Conservation (phyloP, 2,888 invertebrate genomes). For the Dynastes maya region DNA sequence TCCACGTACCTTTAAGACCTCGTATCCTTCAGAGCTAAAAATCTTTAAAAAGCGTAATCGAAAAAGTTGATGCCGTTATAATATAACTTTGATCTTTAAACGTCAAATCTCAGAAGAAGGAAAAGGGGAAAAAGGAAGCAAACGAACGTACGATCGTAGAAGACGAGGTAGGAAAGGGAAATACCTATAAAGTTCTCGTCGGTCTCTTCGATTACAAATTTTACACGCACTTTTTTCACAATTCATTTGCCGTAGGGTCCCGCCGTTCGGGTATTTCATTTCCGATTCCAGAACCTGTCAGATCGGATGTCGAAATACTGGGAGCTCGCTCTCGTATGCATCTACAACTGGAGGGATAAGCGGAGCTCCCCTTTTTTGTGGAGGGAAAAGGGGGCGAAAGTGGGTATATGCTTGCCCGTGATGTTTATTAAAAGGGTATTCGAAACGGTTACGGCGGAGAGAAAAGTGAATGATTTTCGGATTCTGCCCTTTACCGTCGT, state of each 20-base stretch:
- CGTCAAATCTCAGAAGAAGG: slow-evolving; percentile 2
- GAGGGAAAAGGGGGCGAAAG: background rate
- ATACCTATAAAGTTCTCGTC: slow-evolving; percentile 30
- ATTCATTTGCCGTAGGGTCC: slow-evolving; percentile 37
- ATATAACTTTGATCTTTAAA: slow-evolving; percentile 26
- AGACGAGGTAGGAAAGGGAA: slow-evolving; percentile 13
- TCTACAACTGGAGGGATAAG: background rate
- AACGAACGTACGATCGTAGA: slow-evolving; percentile 4
- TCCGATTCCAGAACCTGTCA: slow-evolving; percentile 46
- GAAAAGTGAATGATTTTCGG: slow-evolving; percentile 30
- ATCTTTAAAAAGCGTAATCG: slow-evolving; percentile 25
- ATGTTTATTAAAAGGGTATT: slow-evolving; percentile 38
- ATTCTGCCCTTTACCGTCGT: slow-evolving; percentile 4
- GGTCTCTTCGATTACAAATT: slow-evolving; percentile 41
- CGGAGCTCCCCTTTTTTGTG: background rate
- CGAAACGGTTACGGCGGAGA: background rate
- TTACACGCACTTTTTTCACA: slow-evolving; percentile 43
- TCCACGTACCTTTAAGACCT: background rate
- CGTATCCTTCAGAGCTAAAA: background rate
- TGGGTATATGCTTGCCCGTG: slow-evolving; percentile 17
- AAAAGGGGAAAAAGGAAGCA: background rate
- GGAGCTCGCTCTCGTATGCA: background rate
- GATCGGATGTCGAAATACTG: slow-evolving; percentile 38
- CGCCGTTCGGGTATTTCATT: slow-evolving; percentile 42
- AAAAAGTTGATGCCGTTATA: slow-evolving; percentile 21